Conservation (phyloP, 1,140 invertebrate species). For the Periplaneta americana region DNA sequence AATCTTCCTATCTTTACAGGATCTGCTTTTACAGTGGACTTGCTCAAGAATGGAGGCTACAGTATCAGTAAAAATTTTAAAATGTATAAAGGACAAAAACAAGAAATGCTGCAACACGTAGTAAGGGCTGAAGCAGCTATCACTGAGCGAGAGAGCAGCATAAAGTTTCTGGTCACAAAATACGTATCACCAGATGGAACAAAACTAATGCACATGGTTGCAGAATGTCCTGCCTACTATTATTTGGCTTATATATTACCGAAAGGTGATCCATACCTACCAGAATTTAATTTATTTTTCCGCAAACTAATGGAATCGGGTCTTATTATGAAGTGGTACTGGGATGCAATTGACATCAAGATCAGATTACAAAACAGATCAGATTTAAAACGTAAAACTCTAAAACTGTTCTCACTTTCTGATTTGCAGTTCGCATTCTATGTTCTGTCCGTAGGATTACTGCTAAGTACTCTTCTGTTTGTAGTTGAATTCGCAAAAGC, state of each 20-base stretch:
- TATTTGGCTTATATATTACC: slow-evolving; percentile 33
- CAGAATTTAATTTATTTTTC: slow-evolving; percentile 28
- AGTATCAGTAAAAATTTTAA: background rate
- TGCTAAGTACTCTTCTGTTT: slow-evolving; percentile 19
- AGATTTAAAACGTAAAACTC: background rate
- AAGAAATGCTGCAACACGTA: background rate
- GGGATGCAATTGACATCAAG: slow-evolving; percentile 21
- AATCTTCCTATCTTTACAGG: slow-evolving; percentile 28
- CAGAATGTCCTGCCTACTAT: slow-evolving; percentile 37
- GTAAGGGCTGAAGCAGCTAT: background rate
- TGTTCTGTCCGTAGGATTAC: slow-evolving; percentile 27
- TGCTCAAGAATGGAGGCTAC: slow-evolving; percentile 25
- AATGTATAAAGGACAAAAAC: background rate
- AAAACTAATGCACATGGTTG: slow-evolving; percentile 33
- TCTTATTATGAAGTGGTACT: slow-evolving; percentile 31
- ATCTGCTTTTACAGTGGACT: slow-evolving; percentile 27
- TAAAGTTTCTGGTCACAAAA: background rate
- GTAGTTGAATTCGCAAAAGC: background rate
- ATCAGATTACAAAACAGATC: background rate
- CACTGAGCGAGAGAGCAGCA: background rate
- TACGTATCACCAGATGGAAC: slow-evolving; percentile 20
- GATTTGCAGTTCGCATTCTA: slow-evolving; percentile 33
- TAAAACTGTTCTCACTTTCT: background rate
- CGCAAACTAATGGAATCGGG: slow-evolving; percentile 30
- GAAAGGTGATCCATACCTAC: slow-evolving; percentile 24